phyloP scores from a whole-genome alignment of 2,113 vertebrate species.

The Rhinichthys klamathensis region DNA sequence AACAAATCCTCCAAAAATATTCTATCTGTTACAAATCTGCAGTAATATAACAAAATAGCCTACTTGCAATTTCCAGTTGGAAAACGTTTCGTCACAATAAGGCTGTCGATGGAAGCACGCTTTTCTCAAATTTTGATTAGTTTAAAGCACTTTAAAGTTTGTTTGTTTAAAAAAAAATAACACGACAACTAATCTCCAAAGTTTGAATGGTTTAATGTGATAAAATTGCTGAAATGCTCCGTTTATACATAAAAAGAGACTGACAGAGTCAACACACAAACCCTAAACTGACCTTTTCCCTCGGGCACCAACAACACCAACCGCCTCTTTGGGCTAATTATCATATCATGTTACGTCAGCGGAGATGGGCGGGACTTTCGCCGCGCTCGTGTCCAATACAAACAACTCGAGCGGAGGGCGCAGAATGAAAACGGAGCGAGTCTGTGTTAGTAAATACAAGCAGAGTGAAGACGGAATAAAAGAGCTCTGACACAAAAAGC shows the following conservation, averaged over 20 bases:
- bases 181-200: not conserved
- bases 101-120: not conserved
- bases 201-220: no score
- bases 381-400: constrained; percentile 45
- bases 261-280: not conserved
- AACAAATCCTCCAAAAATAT: not conserved
- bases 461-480: constrained; percentile 34
- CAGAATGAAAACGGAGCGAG: constrained; percentile 36
- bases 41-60: not conserved
- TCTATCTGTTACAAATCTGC: not conserved
- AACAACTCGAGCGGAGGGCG: constrained; percentile 2
- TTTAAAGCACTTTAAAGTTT: not conserved
- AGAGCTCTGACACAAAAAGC: not conserved
- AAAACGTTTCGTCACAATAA: not conserved
- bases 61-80: not conserved
- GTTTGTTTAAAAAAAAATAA: no score
- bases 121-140: not conserved
- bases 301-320: not conserved
- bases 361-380: constrained; percentile 12
- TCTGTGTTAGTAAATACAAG: constrained; percentile 41
- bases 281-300: constrained; percentile 34
- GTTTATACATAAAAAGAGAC: not conserved
- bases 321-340: constrained; percentile 15
- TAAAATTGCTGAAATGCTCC: not conserved
- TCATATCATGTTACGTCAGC: not conserved